Evolutionary conservation across 2,888 invertebrate species (phyloP).

Genomic region (Phania funesta): DNA sequence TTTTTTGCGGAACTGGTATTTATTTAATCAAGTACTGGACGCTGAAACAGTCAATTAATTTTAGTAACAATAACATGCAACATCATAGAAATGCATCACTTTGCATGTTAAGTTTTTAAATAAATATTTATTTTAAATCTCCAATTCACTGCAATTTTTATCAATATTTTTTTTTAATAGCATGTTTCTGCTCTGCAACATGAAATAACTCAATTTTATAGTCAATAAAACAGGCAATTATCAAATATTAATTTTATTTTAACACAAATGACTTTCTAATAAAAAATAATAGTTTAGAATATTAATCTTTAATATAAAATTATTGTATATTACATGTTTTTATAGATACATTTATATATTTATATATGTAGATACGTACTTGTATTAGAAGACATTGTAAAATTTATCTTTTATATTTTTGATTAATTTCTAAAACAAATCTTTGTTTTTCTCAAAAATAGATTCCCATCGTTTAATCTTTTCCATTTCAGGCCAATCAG

Average conservation of each 20-base stretch:
- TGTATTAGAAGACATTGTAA: background rate
- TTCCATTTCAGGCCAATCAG: slow-evolving; percentile 76
- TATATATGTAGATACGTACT: background rate
- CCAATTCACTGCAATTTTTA: no score
- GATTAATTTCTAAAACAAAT: slow-evolving; percentile 70
- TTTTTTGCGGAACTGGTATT: no score
- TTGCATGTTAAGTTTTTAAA: no score
- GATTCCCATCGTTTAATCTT: slow-evolving; percentile 76
- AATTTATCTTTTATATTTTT: slow-evolving; percentile 33
- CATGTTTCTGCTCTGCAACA: background rate
- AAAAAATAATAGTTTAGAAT: background rate
- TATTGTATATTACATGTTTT: slow-evolving; percentile 16
- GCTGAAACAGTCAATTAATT: no score
- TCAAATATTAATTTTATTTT: slow-evolving; percentile 10
- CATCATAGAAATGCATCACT: no score
- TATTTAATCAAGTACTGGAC: no score
- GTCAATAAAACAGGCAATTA: slow-evolving; percentile 6
- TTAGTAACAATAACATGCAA: no score
- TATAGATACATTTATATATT: slow-evolving; percentile 24
- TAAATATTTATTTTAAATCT: no score
- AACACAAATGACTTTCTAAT: slow-evolving; percentile 11
- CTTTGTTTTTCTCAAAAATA: slow-evolving; percentile 72
- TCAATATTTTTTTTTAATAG: background rate
- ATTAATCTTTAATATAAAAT: background rate
- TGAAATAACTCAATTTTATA: background rate